These are phyloP conservation scores for Lepidochitona cinerea DNA, from an alignment of 2,888 invertebrate genomes.

Conservation along the genomic window DNA sequence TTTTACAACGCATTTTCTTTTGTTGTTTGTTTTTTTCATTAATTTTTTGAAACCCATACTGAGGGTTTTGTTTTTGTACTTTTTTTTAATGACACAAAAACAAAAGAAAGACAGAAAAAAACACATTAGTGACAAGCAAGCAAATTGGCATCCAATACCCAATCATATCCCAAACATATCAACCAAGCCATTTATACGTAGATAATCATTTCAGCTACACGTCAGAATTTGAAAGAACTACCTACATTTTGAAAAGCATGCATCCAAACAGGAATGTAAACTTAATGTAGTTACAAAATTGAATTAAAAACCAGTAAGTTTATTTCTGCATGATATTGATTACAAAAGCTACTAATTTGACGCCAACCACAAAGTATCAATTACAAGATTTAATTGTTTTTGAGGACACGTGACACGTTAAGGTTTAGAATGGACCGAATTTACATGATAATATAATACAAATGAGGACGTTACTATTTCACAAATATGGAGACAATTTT, in stretches of 20 bases:
- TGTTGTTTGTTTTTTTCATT: too few relatives aligned
- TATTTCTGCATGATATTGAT: not conserved
- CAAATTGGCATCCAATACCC: too few relatives aligned
- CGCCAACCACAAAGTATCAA: not conserved
- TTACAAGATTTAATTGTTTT: not conserved
- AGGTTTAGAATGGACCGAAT: not conserved
- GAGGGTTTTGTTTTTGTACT: too few relatives aligned
- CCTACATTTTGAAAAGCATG: not conserved
- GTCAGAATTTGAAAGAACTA: not conserved
- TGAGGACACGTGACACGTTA: slow-evolving; percentile 5
- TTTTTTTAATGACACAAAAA: too few relatives aligned
- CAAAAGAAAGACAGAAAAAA: too few relatives aligned
- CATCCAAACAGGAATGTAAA: not conserved
- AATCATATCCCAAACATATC: too few relatives aligned
- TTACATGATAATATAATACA: not conserved
- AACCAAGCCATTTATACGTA: too few relatives aligned
- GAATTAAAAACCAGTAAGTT: not conserved
- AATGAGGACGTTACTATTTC: slow-evolving; percentile 8
- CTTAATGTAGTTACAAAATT: too few relatives aligned
- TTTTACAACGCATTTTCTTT: too few relatives aligned
- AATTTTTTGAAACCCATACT: too few relatives aligned
- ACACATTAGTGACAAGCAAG: too few relatives aligned
- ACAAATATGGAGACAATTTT: too few relatives aligned
- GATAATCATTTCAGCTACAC: not conserved
- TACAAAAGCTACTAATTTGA: not conserved